These are phyloP conservation scores for Miniopterus natalensis DNA, from an alignment of 2,113 vertebrate genomes.

Conservation along the genomic window DNA sequence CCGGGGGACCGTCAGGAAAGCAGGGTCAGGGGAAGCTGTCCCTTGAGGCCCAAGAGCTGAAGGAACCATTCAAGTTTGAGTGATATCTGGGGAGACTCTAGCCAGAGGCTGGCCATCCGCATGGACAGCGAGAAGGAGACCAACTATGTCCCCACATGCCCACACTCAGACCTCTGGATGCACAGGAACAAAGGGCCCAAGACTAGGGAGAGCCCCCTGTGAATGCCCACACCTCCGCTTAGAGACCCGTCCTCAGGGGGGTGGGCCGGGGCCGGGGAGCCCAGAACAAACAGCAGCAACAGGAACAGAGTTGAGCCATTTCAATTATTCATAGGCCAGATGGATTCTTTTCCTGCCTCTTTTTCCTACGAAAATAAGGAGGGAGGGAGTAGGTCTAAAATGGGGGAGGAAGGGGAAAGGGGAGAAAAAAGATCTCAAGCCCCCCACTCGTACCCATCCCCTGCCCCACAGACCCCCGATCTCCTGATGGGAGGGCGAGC, in stretches of 20 bases:
- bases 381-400: constrained; percentile 86
- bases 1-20: not conserved
- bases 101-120: not conserved
- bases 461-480: not conserved
- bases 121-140: not conserved
- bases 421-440: not conserved
- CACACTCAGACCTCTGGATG: accelerated
- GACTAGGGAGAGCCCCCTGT: constrained; percentile 11
- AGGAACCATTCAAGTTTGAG: not conserved
- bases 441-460: not conserved
- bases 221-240: constrained; percentile 84
- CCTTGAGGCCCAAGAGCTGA: not conserved
- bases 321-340: constrained; percentile 99
- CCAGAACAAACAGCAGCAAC: constrained; percentile 96
- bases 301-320: constrained; percentile 99
- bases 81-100: constrained; percentile 50
- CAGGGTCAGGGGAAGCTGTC: not conserved
- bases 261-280: constrained; percentile 86
- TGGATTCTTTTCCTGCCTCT: constrained; percentile 97
- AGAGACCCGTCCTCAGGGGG: constrained; percentile 87
- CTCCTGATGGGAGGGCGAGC: constrained; percentile 36
- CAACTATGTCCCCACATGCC: not conserved
- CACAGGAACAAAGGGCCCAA: not conserved
- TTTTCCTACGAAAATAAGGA: constrained; percentile 86
- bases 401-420: constrained; percentile 62